Evolutionary conservation across 2,888 invertebrate genomes (phyloP).

Genomic region (Heteromurus nitidus): DNA sequence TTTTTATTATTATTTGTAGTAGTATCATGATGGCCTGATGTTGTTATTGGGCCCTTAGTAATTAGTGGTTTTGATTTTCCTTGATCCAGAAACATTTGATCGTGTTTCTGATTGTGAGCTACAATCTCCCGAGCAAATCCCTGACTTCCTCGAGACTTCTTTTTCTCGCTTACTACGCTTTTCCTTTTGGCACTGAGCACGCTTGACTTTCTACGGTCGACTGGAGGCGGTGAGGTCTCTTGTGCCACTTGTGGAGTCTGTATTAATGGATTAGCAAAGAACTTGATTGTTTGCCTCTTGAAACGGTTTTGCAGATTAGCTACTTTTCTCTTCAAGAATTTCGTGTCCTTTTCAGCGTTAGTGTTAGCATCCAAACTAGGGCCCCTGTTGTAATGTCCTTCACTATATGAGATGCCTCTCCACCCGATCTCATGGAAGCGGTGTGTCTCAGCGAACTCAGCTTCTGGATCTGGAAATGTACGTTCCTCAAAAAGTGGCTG

Average conservation of each 20-base stretch:
- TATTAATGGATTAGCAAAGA: background rate
- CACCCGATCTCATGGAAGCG: background rate
- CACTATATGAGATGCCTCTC: background rate
- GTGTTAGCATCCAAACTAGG: background rate
- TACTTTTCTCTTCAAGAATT: slow-evolving; percentile 10
- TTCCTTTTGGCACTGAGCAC: background rate
- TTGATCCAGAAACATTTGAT: background rate
- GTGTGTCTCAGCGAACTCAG: background rate
- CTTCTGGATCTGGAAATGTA: background rate
- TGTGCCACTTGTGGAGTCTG: too few relatives aligned
- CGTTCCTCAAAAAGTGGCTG: slow-evolving; percentile 35
- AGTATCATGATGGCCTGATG: too few relatives aligned
- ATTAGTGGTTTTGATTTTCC: too few relatives aligned
- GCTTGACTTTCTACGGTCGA: background rate
- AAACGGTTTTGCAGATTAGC: slow-evolving; percentile 27
- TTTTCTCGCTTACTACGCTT: background rate
- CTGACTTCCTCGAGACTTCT: background rate
- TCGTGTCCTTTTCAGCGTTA: slow-evolving; percentile 6
- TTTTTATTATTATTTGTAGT: too few relatives aligned
- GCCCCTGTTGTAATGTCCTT: background rate
- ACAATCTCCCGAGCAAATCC: background rate
- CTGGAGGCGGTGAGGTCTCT: background rate
- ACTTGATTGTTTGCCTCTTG: slow-evolving; percentile 21
- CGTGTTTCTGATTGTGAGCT: background rate
- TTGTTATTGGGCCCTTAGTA: too few relatives aligned